A percentile compares a stretch with the other conserved stretches of the same genome.
phyloP scores from a whole-genome alignment of 1,140 invertebrate species.

The Steinernema khuongi region DNA sequence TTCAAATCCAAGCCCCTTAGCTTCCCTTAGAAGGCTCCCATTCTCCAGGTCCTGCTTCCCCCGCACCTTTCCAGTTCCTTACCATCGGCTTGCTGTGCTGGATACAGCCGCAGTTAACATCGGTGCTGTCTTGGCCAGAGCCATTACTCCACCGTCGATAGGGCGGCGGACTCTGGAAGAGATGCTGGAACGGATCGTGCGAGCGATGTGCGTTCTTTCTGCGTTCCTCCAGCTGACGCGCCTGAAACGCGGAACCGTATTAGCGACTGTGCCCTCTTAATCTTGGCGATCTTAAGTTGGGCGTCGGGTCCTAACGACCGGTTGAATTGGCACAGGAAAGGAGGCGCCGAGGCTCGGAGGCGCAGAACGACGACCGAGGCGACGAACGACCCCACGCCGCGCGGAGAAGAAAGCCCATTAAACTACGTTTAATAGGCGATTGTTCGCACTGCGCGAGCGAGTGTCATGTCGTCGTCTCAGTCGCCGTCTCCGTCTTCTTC shows the following conservation, averaged over 20 bases:
- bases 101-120: not conserved
- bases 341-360: not conserved
- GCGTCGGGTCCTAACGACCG: slow-evolving; percentile 1
- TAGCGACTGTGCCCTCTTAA: not conserved
- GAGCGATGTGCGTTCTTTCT: not conserved
- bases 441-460: not conserved
- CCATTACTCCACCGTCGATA: not conserved
- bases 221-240: not conserved
- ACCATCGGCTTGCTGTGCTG: not conserved
- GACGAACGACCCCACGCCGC: slow-evolving; percentile 14
- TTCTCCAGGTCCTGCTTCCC: no score
- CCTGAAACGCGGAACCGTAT: not conserved
- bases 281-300: no score
- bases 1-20: no score
- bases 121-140: not conserved
- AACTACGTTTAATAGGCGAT: slow-evolving; percentile 15
- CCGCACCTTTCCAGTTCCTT: not conserved
- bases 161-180: not conserved
- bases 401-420: slow-evolving; percentile 14
- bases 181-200: not conserved
- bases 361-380: slow-evolving; percentile 9
- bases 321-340: not conserved
- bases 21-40: no score
- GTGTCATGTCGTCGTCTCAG: slow-evolving; percentile 3
- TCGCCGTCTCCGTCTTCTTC: not conserved